Evolutionary conservation across 1,140 invertebrate genomes (phyloP).

Genomic region (Trichogramma pretiosum): DNA sequence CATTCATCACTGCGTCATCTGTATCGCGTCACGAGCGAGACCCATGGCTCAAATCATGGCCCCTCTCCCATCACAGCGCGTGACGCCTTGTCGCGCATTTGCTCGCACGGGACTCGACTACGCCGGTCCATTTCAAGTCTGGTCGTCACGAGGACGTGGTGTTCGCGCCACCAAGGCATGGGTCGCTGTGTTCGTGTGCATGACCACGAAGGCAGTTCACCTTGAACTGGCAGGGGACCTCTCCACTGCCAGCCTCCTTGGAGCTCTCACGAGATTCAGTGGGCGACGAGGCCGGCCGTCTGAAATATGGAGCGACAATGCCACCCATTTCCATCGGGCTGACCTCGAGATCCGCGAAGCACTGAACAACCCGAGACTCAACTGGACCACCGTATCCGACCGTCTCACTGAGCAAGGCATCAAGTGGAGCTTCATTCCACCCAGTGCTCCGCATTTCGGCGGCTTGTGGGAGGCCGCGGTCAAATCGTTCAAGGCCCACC

Average conservation of each 20-base stretch:
- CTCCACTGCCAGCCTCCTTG: conserved; percentile 15
- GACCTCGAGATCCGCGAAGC: background rate
- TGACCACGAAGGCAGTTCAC: conserved; percentile 21
- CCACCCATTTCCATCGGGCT: background rate
- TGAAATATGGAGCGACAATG: background rate
- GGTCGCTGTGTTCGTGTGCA: conserved; percentile 20
- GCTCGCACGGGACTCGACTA: too few species aligned
- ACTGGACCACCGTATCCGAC: background rate
- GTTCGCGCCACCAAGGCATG: conserved; percentile 9
- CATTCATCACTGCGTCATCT: background rate
- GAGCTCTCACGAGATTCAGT: background rate
- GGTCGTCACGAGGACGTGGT: too few species aligned
- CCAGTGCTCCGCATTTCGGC: background rate
- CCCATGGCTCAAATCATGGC: background rate
- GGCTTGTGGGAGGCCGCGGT: conserved; percentile 9
- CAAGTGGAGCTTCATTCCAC: background rate
- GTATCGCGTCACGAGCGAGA: background rate
- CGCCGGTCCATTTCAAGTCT: too few species aligned
- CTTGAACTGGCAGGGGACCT: conserved; percentile 22
- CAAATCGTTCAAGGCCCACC: conserved; percentile 2
- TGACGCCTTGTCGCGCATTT: too few species aligned
- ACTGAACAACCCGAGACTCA: background rate
- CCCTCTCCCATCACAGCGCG: background rate
- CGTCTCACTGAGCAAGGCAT: background rate
- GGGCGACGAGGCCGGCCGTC: background rate